Base-by-base conservation (phyloP, 1,140 invertebrate genomes). In the Paracyclopina nana region DNA sequence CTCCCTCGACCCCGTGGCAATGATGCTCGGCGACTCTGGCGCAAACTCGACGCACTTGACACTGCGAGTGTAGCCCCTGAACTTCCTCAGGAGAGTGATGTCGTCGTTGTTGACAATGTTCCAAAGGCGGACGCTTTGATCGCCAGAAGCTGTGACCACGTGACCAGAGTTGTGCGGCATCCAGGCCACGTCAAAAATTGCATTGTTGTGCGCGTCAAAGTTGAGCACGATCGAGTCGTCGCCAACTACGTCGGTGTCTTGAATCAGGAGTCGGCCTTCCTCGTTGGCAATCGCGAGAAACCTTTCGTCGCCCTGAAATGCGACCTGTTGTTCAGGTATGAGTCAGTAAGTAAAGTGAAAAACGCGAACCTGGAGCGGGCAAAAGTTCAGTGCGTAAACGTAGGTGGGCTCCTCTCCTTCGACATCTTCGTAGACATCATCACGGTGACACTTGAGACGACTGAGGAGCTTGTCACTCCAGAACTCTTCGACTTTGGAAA, bases 151-250 rank as follows among this genome's bases (percentile, higher is more conserved):
- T 43, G 81, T 84, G 2, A 87, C 71, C 29, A 88, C 68, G 55
- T 77, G 76, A 63, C 76, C 71, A 54, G 79, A 70, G 1, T 70
- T 65, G 14, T 2, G 2, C 3, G 77, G 74, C 63, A 78, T 74
- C 83, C 85, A 90, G 6, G 77, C 75, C 40, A 87, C 57, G 63
- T 90, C 85, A 65, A 87, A 88, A 14, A 88, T 78, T 11, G 82
- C 82, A 72, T 90, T 88, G 55, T 71, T 71, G 62, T 90, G 85
- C 38, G 79, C 80, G 59, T 76, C 64, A 56, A 62, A 65, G 30
- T 14, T 4, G 14, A 14, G 2, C 2, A 26, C 20, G 8, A 14
- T 26, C 25, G 16, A 12, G 25, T 14, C 2, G 4, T 16, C 2
- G 28, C 9, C 12, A 22, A 46, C 44, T 14, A 16, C 48, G 3